Evolutionary conservation across 2,797 vertebrate genomes (phyloP).

Genomic region (Dicrostonyx torquatus): DNA sequence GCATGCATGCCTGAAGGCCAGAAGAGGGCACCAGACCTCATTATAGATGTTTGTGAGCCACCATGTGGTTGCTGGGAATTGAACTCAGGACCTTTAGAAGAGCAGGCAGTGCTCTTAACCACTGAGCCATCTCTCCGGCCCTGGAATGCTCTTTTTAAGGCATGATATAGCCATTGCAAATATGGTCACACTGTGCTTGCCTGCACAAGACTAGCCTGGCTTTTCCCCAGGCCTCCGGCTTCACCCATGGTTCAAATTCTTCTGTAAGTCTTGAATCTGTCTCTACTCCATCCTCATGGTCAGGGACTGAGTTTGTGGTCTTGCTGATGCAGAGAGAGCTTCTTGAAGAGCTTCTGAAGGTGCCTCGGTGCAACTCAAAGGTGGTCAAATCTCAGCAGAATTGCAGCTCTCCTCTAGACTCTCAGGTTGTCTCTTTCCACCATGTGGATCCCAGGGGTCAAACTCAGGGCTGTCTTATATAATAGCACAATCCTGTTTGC

Average conservation of each 20-base stretch:
- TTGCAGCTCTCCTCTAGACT: not conserved
- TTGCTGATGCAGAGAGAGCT: not conserved
- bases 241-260: not conserved
- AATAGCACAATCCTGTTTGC: not conserved
- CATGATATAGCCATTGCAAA: not conserved
- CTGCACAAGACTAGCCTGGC: not conserved
- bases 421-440: not conserved
- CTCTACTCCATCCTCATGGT: not conserved
- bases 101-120: too few species aligned
- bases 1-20: too few species aligned
- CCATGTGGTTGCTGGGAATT: too few species aligned
- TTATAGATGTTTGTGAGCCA: too few species aligned
- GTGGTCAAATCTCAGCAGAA: not conserved
- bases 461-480: not conserved
- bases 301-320: not conserved
- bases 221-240: not conserved
- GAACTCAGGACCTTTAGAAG: too few species aligned
- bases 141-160: not conserved
- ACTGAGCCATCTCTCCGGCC: too few species aligned
- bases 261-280: not conserved
- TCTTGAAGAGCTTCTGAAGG: conserved; percentile 17
- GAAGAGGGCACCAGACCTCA: too few species aligned
- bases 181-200: not conserved
- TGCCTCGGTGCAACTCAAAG: not conserved
- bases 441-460: not conserved